These are phyloP conservation scores for Epistrophe eligans DNA, from an alignment of 2,888 invertebrate species.

Conservation along the genomic window DNA sequence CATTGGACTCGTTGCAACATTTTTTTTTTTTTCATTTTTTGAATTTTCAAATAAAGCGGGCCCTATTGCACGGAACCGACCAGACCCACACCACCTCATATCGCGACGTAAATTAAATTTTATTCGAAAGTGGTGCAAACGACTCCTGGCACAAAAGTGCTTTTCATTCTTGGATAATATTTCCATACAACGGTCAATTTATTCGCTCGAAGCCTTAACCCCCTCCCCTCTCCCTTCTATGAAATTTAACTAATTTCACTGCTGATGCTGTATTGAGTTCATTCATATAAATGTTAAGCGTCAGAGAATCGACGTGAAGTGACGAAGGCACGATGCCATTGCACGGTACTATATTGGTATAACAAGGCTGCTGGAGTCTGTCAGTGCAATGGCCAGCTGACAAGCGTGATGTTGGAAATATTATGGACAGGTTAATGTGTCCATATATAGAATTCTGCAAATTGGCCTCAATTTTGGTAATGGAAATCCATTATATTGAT, in stretches of 20 bases:
- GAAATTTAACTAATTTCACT: constrained; percentile 40
- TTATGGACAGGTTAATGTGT: constrained; percentile 22
- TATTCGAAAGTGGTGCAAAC: constrained; percentile 67
- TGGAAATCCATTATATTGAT: constrained; percentile 73
- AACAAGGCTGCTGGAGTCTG: background rate
- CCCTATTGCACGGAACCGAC: background rate
- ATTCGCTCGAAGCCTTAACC: constrained; percentile 23
- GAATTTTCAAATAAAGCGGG: background rate
- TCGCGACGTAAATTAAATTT: constrained; percentile 63
- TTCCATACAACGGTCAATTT: constrained; percentile 61
- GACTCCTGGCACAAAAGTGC: constrained; percentile 55
- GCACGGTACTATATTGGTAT: background rate
- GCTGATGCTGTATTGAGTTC: constrained; percentile 20
- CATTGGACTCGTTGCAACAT: background rate
- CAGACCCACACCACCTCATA: background rate
- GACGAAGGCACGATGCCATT: background rate
- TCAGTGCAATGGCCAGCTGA: background rate
- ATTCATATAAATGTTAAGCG: constrained; percentile 24
- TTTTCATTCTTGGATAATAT: constrained; percentile 61
- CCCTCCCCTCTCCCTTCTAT: background rate
- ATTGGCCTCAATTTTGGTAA: constrained; percentile 61
- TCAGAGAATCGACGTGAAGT: background rate
- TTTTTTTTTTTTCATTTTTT: constrained; percentile 4
- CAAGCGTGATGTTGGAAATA: too few species aligned
- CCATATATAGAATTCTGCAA: constrained; percentile 44